A percentile compares a stretch with the other conserved stretches of the same genome.
Evolutionary conservation across 1,140 invertebrate genomes (phyloP).

Genomic region (Eciton burchellii): DNA sequence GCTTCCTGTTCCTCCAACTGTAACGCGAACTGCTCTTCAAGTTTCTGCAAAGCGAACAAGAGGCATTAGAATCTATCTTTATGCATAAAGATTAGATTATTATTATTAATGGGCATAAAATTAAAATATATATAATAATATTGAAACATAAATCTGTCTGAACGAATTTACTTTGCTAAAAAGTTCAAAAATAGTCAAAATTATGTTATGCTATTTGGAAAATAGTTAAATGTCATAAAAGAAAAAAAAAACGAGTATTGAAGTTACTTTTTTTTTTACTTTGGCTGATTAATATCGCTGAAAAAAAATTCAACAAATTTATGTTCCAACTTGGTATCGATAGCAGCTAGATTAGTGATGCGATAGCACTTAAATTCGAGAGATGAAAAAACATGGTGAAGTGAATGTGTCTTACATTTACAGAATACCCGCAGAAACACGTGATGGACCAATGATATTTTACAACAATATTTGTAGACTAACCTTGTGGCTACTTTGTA

Average conservation of each 20-base stretch:
- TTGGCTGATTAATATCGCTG: too few species aligned
- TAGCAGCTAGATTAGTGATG: constrained; percentile 4
- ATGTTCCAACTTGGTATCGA: background rate
- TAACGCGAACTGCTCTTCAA: constrained; percentile 94
- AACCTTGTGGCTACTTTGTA: constrained; percentile 71
- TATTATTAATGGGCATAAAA: too few species aligned
- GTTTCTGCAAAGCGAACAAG: constrained; percentile 87
- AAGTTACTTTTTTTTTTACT: too few species aligned
- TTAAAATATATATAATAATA: too few species aligned
- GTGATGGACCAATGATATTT: constrained; percentile 8
- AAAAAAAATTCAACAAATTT: too few species aligned
- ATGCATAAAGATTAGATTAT: background rate
- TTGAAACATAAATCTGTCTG: too few species aligned
- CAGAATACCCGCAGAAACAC: constrained; percentile 6
- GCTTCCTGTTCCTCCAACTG: constrained; percentile 94
- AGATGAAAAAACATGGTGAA: constrained; percentile 4
- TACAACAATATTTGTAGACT: constrained; percentile 66
- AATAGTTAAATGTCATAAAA: too few species aligned
- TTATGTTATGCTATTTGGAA: too few species aligned
- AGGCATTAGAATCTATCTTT: constrained; percentile 6
- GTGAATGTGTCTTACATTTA: constrained; percentile 36
- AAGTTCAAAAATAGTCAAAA: too few species aligned
- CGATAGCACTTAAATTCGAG: background rate
- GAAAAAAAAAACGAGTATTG: too few species aligned
- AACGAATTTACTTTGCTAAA: too few species aligned